Base-by-base conservation (phyloP, 2,797 vertebrate species). In the Macropus fuliginosus region DNA sequence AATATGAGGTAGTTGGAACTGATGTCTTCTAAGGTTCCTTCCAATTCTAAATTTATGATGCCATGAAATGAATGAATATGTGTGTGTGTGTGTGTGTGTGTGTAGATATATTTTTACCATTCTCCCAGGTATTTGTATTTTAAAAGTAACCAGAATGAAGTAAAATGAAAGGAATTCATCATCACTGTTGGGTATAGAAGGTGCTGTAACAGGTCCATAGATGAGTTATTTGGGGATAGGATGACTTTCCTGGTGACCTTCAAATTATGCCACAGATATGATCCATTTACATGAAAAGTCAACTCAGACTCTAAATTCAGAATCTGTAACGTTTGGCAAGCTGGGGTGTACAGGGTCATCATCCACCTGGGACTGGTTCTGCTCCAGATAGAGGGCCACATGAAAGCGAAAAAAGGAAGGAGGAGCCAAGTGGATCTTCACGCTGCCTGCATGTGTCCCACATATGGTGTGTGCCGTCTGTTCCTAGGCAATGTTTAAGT, bases 371-470 rank as follows among this genome's bases (percentile, higher is more conserved):
- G 56, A 94, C 56, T 96, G 46, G 94, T 95, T 96, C 93, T 91
- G 34, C 57, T 91, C 96, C 93, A 91, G 90, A 34, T 21, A 89
- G 94, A 92, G 95, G 95, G 52, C 91, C 96, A 97, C 90, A 93
- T 14, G 59, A 96, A 96, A 94, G 89, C 55, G 92, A 92, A 94
- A 34, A 92, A 95, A 62, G 95, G 93, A 95, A 96, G 93, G 96
- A 93, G 93, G 92, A 74, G 89, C 96, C 96, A 95, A 96, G 94
- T 94, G 95, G 66, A 94, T 94, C 92, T 95, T 91, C 91, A 12
- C 95, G 57, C 55, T 94, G 96, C 98, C 96, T 96, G 95, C 96
- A 94, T 95, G 91, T 8, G 59, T 95, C 97, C 94, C 92, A 95
- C 97, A 97, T 97, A 91, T 27, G 92, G 95, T 96, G 96, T 95